Base-by-base conservation (phyloP, 2,888 invertebrate genomes). In the Ariolimax columbianus region DNA sequence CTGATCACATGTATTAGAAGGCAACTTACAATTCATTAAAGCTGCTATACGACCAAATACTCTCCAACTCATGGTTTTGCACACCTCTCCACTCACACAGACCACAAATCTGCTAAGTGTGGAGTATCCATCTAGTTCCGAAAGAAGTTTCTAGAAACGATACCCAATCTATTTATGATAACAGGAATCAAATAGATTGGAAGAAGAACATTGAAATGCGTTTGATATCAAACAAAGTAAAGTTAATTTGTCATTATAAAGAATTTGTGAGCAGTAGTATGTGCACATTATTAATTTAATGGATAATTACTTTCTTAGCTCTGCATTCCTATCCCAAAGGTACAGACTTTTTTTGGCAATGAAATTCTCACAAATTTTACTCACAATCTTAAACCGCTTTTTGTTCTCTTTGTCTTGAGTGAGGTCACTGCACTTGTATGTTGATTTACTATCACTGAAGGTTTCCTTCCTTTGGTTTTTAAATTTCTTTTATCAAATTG, bases 321-420 rank as follows among this genome's bases (percentile, higher is more conserved):
- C 9, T 73, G 43, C 73, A 43, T 73, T 43, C 30, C 47, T 73
- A 73, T n/a, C 73, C 7, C 23, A 43, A 30, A 43, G 73, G 73
- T 73, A 73, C 43, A 14, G 2, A 4, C 19, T 2, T 73, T 73
- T 73, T n/a, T 11, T 73, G n/a, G 7, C n/a, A 7, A 43, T 17
- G n/a, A 11, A n/a, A 72, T 14, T 43, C n/a, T 43, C 73, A 73
- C 72, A n/a, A 43, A 47, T 47, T 73, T 30, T 43, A 70, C 38
- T 36, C 14, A 36, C 17, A 68, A 19, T 40, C 11, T 2, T 33
- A 33, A 14, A 66, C 7, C 30, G 3, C 17, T 66, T 66, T 38
- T 11, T 47, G 14, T 23, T 30, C 26, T 40, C 23, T 72, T 72
- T 72, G n/a, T 38, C 1, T 19, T 1, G 43, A 73, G 73, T 73